Conservation (phyloP, 2,113 vertebrate genomes). For the Calidris pugnax region DNA sequence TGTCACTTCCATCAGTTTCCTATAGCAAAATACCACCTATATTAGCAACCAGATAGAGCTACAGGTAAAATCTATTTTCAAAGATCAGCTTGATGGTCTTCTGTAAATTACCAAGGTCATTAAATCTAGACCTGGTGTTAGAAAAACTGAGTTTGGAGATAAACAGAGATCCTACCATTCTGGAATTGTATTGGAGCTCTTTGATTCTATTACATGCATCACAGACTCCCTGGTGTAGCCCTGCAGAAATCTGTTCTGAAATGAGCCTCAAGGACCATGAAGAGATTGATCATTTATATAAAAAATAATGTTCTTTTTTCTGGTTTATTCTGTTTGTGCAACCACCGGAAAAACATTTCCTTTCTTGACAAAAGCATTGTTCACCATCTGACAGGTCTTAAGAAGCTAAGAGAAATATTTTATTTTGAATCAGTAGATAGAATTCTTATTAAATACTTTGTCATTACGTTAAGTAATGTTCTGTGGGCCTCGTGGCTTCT, state of each 20-base stretch:
- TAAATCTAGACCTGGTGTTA: conserved; percentile 4
- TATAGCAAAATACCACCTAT: background rate
- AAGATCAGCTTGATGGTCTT: background rate
- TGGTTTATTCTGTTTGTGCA: conserved; percentile 74
- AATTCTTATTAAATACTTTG: conserved; percentile 35
- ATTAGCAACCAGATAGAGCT: background rate
- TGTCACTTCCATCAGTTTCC: background rate
- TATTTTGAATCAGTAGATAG: conserved; percentile 13
- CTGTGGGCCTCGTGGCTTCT: background rate
- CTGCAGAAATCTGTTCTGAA: conserved; percentile 67
- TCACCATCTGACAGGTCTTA: background rate
- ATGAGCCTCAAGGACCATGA: conserved; percentile 51
- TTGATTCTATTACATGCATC: conserved; percentile 72
- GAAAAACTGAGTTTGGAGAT: conserved; percentile 43
- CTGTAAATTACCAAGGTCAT: conserved; percentile 21
- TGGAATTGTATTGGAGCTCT: conserved; percentile 53
- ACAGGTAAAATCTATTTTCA: conserved; percentile 25
- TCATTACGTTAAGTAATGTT: background rate
- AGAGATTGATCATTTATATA: conserved; percentile 73
- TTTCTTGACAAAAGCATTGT: conserved; percentile 56
- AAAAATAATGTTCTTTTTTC: conserved; percentile 73
- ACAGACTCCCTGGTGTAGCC: conserved; percentile 53
- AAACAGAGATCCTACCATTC: conserved; percentile 53
- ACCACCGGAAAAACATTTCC: conserved; percentile 64
- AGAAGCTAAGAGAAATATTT: background rate